Evolutionary conservation across 2,888 invertebrate genomes (phyloP), one percentile per base, ranked within the genome.

Genomic region (Leucozona laternaria): DNA sequence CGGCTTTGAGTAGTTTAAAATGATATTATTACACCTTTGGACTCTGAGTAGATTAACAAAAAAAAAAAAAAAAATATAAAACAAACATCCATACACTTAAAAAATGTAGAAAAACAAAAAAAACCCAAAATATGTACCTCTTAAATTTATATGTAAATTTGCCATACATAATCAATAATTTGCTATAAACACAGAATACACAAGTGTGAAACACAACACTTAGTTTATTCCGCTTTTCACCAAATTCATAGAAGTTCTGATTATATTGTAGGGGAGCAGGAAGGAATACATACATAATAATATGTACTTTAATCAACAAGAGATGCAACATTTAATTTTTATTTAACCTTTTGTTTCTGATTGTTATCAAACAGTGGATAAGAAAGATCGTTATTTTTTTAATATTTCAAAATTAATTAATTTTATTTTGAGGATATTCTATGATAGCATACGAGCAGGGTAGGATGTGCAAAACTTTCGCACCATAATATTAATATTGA

Each of bases 141-240:
- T 55, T 81, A 81, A 79, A 76, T 79, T 73, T 72, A 71, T 85
- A 85, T 85, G 81, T 81, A 60, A 85, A 73, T 68, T 81, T 85
- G 85, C 81, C 85, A 85, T 81, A 81, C 81, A 73, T 73, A 85
- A 72, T 15, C 31, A 50, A 15, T 37, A 34, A 50, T 68, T 50
- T 37, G 66, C 66, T 68, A 50, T 77, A 70, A 72, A 80, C 64
- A 80, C 60, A 70, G 5, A 68, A 77, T 34, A 68, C 71, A 72
- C 76, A 11, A n/a, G 28, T 55, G 68, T 79, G 64, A 53, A 79
- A 64, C 50, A 66, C 60, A n/a, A 48, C 28, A 58, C 40, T 43
- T 73, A 79, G 62, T 40, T 70, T 76, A 57, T 28, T 64, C 57
- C 71, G 80, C 66, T 76, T 80, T 66, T 76, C 75, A 66, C 17